phyloP scores from a whole-genome alignment of 2,797 vertebrate genomes.

The Sebastes hubbsi region DNA sequence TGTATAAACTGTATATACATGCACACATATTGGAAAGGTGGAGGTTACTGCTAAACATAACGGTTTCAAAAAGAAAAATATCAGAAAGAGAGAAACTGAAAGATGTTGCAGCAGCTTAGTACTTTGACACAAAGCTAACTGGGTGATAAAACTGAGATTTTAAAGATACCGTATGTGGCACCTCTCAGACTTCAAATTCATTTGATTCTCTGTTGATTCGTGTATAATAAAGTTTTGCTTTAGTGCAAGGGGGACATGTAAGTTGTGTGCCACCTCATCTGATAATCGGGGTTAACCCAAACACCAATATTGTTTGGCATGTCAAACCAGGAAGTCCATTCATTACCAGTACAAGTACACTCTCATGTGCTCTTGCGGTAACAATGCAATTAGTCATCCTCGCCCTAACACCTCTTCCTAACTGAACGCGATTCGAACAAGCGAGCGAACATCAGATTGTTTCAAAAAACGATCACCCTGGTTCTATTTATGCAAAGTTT shows the following conservation, averaged over 20 bases:
- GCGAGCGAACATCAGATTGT: too few relatives aligned
- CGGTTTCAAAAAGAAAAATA: not conserved
- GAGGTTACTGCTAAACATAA: not conserved
- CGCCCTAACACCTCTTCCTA: too few relatives aligned
- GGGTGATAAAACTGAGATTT: not conserved
- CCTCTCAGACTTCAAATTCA: not conserved
- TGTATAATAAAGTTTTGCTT: not conserved
- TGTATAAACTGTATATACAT: not conserved
- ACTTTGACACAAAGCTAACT: not conserved
- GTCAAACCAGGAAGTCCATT: not conserved
- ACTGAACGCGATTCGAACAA: too few relatives aligned
- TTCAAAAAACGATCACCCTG: too few relatives aligned
- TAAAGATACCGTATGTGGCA: not conserved
- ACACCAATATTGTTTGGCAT: too few relatives aligned
- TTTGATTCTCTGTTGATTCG: not conserved
- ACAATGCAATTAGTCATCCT: conserved; percentile 1
- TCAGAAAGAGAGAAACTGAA: not conserved
- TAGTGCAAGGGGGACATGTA: not conserved
- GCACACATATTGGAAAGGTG: not conserved
- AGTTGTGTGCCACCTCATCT: not conserved
- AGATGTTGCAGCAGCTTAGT: not conserved
- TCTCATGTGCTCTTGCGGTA: not conserved
- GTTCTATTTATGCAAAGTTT: too few relatives aligned
- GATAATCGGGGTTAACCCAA: not conserved
- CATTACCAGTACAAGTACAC: not conserved